Conservation (phyloP, 2,888 invertebrate genomes). For the Calameuta idolon region DNA sequence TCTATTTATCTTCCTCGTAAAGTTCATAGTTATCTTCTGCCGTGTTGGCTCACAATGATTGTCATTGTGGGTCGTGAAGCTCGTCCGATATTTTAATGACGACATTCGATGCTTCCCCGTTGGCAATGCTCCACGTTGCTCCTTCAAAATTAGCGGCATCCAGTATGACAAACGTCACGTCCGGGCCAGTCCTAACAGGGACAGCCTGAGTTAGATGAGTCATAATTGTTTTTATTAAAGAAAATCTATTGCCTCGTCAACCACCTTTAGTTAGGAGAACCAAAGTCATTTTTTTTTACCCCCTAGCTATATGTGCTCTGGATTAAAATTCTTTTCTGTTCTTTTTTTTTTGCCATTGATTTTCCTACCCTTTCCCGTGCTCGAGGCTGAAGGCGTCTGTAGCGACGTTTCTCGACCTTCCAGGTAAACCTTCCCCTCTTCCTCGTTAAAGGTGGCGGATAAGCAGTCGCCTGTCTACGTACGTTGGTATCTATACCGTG, state of each 20-base stretch:
- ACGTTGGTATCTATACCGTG: neutral
- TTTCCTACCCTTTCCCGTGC: neutral
- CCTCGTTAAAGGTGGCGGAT: neutral
- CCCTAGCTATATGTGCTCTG: neutral
- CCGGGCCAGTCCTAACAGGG: neutral
- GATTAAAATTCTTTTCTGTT: neutral
- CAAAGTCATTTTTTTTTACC: neutral
- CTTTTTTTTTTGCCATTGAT: neutral
- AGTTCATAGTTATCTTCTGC: neutral
- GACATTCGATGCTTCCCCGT: neutral
- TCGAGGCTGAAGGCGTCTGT: neutral
- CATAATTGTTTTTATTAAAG: neutral
- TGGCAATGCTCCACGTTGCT: neutral
- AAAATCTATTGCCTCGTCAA: neutral
- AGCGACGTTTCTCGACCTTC: neutral
- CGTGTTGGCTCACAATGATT: neutral
- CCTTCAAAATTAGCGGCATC: neutral
- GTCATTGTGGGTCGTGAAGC: neutral
- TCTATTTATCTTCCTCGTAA: neutral
- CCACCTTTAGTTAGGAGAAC: neutral
- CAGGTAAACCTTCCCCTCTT: neutral
- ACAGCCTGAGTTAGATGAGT: neutral
- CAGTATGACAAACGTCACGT: neutral
- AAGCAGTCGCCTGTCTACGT: neutral
- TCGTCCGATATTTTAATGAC: neutral